phyloP scores from a whole-genome alignment of 2,888 invertebrate genomes.

The Pecten maximus region DNA sequence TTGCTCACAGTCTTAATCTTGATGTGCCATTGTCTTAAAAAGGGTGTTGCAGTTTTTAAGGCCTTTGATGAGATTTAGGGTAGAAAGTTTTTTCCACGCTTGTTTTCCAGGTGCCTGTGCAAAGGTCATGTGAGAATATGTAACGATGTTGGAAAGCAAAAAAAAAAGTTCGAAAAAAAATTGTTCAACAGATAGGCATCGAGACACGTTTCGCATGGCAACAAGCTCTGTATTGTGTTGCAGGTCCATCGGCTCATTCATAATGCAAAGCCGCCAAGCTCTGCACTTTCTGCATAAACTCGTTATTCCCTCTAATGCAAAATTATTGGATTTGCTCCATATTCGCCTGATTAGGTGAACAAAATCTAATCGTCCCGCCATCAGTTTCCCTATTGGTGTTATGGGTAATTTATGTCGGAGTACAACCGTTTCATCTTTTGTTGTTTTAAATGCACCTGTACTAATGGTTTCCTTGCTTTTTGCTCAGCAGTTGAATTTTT shows the following conservation, averaged over 20 bases:
- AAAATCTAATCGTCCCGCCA: constrained; percentile 15
- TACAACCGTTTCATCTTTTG: constrained; percentile 21
- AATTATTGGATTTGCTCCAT: constrained; percentile 26
- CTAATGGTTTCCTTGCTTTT: constrained; percentile 28
- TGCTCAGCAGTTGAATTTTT: constrained; percentile 20
- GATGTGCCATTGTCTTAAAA: background rate
- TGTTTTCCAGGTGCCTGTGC: constrained; percentile 10
- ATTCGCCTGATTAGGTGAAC: constrained; percentile 27
- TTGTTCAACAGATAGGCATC: background rate
- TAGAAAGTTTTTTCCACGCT: background rate
- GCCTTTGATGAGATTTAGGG: background rate
- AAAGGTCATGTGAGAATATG: constrained; percentile 16
- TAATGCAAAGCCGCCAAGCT: background rate
- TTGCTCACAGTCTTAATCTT: constrained; percentile 9
- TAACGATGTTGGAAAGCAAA: background rate
- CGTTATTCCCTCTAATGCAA: constrained; percentile 9
- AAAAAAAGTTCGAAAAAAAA: background rate
- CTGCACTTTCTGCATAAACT: constrained; percentile 32
- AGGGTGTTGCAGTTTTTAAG: constrained; percentile 24
- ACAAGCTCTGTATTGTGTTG: constrained; percentile 15
- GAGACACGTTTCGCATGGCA: background rate
- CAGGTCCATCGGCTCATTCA: background rate
- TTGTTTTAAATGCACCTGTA: constrained; percentile 15
- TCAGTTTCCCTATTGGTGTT: background rate
- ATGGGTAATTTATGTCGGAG: background rate